phyloP scores from a whole-genome alignment of 2,113 vertebrate genomes.

The Gobius niger region DNA sequence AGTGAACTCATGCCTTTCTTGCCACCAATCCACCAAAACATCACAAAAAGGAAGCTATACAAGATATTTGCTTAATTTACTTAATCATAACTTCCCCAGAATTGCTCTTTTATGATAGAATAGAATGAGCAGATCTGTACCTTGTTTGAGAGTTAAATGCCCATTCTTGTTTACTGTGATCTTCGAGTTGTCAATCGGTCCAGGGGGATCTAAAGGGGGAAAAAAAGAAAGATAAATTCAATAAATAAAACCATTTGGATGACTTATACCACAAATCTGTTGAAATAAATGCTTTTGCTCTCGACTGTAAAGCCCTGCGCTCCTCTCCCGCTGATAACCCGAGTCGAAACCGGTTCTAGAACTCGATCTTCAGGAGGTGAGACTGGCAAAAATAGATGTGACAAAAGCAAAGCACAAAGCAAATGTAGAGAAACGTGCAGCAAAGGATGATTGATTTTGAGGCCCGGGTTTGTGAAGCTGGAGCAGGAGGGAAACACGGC shows the following conservation, averaged over 20 bases:
- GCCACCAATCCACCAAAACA: too few species aligned
- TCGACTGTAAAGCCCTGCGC: conserved; percentile 26
- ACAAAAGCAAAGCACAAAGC: conserved; percentile 45
- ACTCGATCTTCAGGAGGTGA: conserved; percentile 30
- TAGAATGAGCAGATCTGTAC: conserved; percentile 65
- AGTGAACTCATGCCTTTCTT: too few species aligned
- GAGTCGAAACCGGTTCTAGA: conserved; percentile 2
- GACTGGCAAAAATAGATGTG: conserved; percentile 59
- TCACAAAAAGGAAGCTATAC: too few species aligned
- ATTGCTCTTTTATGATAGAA: background rate
- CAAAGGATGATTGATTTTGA: conserved; percentile 32
- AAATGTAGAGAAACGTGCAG: conserved; percentile 21
- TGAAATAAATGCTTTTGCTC: conserved; percentile 27
- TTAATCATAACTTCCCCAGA: too few species aligned
- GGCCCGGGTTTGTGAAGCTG: conserved; percentile 35
- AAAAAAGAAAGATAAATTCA: conserved; percentile 16
- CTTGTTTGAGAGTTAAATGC: conserved; percentile 88
- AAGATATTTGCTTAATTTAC: too few species aligned
- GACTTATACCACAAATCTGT: conserved; percentile 30
- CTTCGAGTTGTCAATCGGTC: conserved; percentile 94
- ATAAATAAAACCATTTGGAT: conserved; percentile 2
- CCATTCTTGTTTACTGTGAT: conserved; percentile 91
- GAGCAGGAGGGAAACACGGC: conserved; percentile 42
- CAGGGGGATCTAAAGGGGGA: conserved; percentile 85
- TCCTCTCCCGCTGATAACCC: conserved; percentile 16